Evolutionary conservation across 1,140 invertebrate species (phyloP), one percentile per base, ranked within the genome.

Genomic region (Dinoponera quadriceps): DNA sequence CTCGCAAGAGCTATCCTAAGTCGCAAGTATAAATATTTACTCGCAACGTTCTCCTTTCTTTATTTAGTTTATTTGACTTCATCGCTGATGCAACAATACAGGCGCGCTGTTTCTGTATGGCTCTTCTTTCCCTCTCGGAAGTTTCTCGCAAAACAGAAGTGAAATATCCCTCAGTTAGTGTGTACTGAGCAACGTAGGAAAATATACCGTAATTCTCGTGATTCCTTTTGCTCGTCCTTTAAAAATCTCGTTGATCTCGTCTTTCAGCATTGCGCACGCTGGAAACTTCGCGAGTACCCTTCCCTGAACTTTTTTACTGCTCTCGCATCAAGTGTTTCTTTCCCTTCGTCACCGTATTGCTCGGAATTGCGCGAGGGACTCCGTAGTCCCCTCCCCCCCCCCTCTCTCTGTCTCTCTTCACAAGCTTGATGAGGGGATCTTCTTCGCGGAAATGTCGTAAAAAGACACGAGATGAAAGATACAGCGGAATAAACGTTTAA

Each of bases 281-380:
- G 62, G 48, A 80, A 88, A 87, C 78, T 84, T 87, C 51, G 82
- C 51, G 60, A 84, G 74, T 57, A 60, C 68, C 71, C 59, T 72
- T 77, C 87, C 84, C 25, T 75, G 44, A 60, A 77, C 54, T 77
- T 87, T 86, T 83, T 72, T 73, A 78, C 54, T 16, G 33, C 54
- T 55, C 65, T 69, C 51, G 27, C 59, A 68, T 80, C 68, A 75
- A 86, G 73, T 54, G 57, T 83, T 51, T 86, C 77, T 83, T 83
- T 83, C 20, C 62, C 80, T 87, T 83, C 75, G 72, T 86, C 80
- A 54, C 16, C 14, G 78, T 66, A 59, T 72, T 48, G 77, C 49
- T 69, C 55, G 63, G 62, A 71, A 85, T 65, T 77, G 63, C 18
- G 20, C 4, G 16, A 57, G 63, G 66, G 57, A 71, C 44, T n/a